Evolutionary conservation across 2,113 vertebrate species (phyloP), one percentile per base, ranked within the genome.

Genomic region (Kryptolebias marmoratus): DNA sequence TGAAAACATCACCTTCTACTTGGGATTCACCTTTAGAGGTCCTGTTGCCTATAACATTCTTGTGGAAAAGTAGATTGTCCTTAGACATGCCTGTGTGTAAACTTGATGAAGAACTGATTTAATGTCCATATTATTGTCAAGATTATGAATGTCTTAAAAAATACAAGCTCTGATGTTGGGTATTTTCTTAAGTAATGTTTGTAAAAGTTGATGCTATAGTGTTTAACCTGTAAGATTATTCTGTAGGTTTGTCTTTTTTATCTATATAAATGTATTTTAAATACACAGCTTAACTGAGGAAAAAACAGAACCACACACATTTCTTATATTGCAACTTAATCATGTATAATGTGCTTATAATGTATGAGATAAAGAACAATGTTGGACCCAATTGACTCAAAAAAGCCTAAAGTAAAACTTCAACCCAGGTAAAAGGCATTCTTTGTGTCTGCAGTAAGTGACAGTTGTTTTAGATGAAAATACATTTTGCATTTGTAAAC

Each of bases 1-100:
- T 59, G 94, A 94, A 88, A 94, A 95, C 4, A 69, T 91, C 66
- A 88, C 79, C 10, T 91, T 91, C 60, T 87, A 90, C 70, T 44
- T 92, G 45, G 91, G 89, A 1, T 92, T 91, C 61, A 89, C 88
- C 0, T 91, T 87, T 1, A 68, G 36, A 74, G 91, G 89, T 0
- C 93, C 90, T 12, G 92, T 94, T 87, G 94, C 94, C 52, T 86
- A 6, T 68, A 76, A 87, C 83, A 84, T 91, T 2, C 14, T 69
- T 60, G 82, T 88, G 16, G 71, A 69, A 62, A 2, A 12, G 15
- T 85, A 85, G 60, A n/a, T 28, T 31, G 10, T 4, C 12, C 13
- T 39, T 16, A 7, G n/a, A 9, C 12, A 42, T 14, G 39, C 5
- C 39, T 42, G 39, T 8, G 1, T 42, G 0, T 67, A 14, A 67